Base-by-base conservation (phyloP, 2,113 vertebrate genomes). In the Dipodomys ordii region DNA sequence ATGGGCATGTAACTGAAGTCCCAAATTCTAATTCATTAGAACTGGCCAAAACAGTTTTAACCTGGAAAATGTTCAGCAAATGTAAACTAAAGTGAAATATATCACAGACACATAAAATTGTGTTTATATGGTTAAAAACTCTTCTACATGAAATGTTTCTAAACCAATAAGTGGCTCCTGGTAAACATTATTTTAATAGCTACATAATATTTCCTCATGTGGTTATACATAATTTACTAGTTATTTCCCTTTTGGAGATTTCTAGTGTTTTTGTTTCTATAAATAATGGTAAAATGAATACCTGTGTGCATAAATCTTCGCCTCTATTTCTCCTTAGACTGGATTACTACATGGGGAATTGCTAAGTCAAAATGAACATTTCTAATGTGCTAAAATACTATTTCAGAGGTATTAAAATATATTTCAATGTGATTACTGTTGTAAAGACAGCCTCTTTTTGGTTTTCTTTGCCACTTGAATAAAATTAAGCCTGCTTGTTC, bases 281-380 rank as follows among this genome's bases (percentile, higher is more conserved):
- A 74, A 86, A 78, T 83, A 88, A 81, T 65, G 18, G 23, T 28
- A 12, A 39, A 73, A 77, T 81, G 28, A 89, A 77, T 67, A 83
- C 27, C 81, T 82, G 46, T 69, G 44, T 30, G 32, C 30, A 20
- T 25, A 86, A 32, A 74, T 71, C 68, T 80, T 87, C 85, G 79
- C 8, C 28, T 39, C 62, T 67, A 28, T 60, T 92, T 92, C 62
- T 79, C 20, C 73, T 78, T 82, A 90, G 72, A 85, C 67, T 30
- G 76, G 53, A 62, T 90, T 81, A 67, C 27, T 39, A 11, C 0
- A 64, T 62, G 69, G n/a, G 27, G 65, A 74, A 68, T 32, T 71
- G 46, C 44, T 77, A 46, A 86, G 82, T 94, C 53, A 83, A 95
- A 87, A 84, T 4, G 20, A 95, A 78, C 44, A 82, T 79, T 85